Base-by-base conservation (phyloP, 2,797 vertebrate species). In the Mormyrops boulengeri region DNA sequence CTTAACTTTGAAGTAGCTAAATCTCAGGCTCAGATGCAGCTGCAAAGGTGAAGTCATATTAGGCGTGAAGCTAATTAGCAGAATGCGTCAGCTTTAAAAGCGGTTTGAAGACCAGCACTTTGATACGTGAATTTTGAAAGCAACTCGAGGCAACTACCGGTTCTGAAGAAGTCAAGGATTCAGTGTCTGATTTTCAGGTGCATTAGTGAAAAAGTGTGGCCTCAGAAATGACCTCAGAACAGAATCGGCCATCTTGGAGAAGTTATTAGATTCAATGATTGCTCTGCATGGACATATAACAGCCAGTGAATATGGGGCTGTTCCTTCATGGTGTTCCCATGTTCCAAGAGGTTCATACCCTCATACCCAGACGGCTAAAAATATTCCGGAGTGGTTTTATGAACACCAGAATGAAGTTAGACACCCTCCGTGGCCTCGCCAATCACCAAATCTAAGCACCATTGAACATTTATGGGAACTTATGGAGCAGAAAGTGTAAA, bases 241-340 rank as follows among this genome's bases (percentile, higher is more conserved):
- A 44, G 38, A 44, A 82, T 82, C 38, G 22, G 38, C 77, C 19
- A 47, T 82, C 77, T 82, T 44, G 77, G 38, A 19, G 38, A 82
- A 82, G 77, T 82, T 47, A 82, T 82, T 82, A 82, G 38, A 47
- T 82, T 44, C 77, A 82, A 44, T n/a, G 77, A 82, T 82, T 82
- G 73, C 38, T 80, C 38, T 80, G 38, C 73, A 80, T 80, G 38
- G 77, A n/a, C 77, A 47, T 82, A 44, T 82, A 82, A 82, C 77
- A 82, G 77, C 77, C 77, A 47, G 41, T 82, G 77, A 82, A 82
- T 82, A 82, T 44, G 17, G 22, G 17, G 38, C 77, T n/a, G 7
- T 47, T 22, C 38, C 38, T 17, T 82, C 4, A 47, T 82, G 77
- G 38, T 82, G 38, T 82, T n/a, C 38, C 41, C 3, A 41, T 82